Evolutionary conservation across 2,113 vertebrate genomes (phyloP).

Genomic region (Orthochromis indermauri): DNA sequence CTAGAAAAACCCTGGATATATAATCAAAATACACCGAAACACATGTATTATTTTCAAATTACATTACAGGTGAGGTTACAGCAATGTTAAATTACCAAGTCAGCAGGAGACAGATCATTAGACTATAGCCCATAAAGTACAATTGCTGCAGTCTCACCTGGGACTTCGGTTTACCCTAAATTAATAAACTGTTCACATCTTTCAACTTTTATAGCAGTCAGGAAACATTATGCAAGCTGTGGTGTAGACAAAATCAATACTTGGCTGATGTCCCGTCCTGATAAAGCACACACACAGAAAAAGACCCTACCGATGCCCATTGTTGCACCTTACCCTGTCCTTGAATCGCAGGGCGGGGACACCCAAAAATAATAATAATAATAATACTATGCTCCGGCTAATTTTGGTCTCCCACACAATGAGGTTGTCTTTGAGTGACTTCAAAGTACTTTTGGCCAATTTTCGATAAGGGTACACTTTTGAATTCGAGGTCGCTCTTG

Average conservation of each 20-base stretch:
- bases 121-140: neutral
- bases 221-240: conserved; percentile 10
- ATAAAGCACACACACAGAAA: conserved; percentile 21
- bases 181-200: conserved; percentile 7
- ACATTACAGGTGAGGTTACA: neutral
- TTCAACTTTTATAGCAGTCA: neutral
- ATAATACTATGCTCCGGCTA: conserved; percentile 9
- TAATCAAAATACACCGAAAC: neutral
- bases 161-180: neutral
- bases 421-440: conserved; percentile 14
- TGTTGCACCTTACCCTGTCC: conserved; percentile 55
- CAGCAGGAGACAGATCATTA: neutral
- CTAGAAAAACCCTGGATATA: neutral
- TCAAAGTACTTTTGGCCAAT: conserved; percentile 14
- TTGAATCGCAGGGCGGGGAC: conserved; percentile 58
- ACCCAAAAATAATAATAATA: conserved; percentile 39
- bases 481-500: neutral
- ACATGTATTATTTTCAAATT: neutral
- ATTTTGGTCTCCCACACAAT: conserved; percentile 45
- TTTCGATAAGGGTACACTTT: neutral
- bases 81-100: neutral
- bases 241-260: conserved; percentile 43
- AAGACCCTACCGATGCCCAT: conserved; percentile 36
- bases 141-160: neutral
- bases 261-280: conserved; percentile 48